Evolutionary conservation across 2,113 vertebrate genomes (phyloP), one percentile per base, ranked within the genome.

Genomic region (Puntigrus tetrazona): DNA sequence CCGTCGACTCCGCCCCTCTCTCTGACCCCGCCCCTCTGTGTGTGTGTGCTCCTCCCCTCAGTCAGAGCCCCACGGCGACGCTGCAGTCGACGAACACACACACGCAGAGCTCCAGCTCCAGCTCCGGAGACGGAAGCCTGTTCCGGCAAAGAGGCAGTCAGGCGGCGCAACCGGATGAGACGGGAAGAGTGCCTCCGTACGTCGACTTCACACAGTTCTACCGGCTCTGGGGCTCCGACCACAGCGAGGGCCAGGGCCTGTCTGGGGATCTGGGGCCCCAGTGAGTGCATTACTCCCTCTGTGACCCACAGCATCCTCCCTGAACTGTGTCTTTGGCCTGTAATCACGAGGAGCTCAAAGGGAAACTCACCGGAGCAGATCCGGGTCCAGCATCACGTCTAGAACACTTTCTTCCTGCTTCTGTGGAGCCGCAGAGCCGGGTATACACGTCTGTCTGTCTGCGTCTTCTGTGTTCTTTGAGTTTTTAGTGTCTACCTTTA

Each of bases 181-280:
- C 98, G 0, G 98, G 98, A 13, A 92, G 97, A 0, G 98, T 99
- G 0, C 97, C 97, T 14, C 97, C 98, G 1, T 99, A 99, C 0
- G 97, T 99, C 91, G 98, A 99, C 95, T 99, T 99, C 88, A 96
- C 93, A 0, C 96, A 98, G 87, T 99, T 99, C 87, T 99, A 98
- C 92, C 93, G 93, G 16, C 93, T 98, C 79, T 99, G 97, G 98
- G 96, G 96, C 4, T 91, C 94, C 22, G 97, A 99, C 90, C 96
- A 99, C 2, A 93, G 94, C 0, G 97, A 99, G 18, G 82, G 89
- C 29, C 91, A 89, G 85, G 92, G 86, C 82, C 67, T 88, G 52
- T 91, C 90, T 25, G 89, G 91, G 1, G 84, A 86, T 8, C 70
- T 78, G 20, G 89, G 87, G 9, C 87, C 87, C 3, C 87, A 87